Conservation (phyloP, 1,140 invertebrate genomes). For the Drosophila pseudoananassae region DNA sequence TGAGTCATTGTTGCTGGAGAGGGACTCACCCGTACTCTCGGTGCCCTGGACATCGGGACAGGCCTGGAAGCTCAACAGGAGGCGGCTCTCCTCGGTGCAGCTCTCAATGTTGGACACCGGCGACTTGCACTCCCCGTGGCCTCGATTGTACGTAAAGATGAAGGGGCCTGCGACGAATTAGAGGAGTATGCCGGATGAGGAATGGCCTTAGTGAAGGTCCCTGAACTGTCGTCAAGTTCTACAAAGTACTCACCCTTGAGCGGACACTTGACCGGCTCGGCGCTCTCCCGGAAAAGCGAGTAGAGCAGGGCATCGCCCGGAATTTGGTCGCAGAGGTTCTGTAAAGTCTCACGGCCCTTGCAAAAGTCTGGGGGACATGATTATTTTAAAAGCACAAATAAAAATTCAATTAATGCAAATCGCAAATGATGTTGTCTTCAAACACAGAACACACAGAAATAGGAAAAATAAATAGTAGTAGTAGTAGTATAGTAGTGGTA, state of each 20-base stretch:
- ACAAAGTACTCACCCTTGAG: slow-evolving; percentile 86
- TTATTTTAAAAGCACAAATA: slow-evolving; percentile 82
- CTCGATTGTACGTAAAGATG: slow-evolving; percentile 87
- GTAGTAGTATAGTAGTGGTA: slow-evolving; percentile 31
- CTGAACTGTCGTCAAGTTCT: slow-evolving; percentile 19
- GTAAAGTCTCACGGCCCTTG: slow-evolving; percentile 89
- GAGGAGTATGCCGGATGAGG: background rate
- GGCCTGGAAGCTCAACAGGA: slow-evolving; percentile 95
- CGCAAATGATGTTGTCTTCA: slow-evolving; percentile 54
- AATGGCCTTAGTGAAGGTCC: slow-evolving; percentile 11
- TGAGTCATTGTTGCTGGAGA: slow-evolving; percentile 34
- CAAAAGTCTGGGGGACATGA: slow-evolving; percentile 89
- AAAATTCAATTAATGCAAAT: slow-evolving; percentile 84
- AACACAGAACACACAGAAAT: slow-evolving; percentile 54
- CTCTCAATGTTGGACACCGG: slow-evolving; percentile 94
- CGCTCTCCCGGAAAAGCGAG: slow-evolving; percentile 94
- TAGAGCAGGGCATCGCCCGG: slow-evolving; percentile 94
- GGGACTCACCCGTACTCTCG: slow-evolving; percentile 90
- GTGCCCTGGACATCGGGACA: slow-evolving; percentile 94
- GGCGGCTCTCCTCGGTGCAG: slow-evolving; percentile 94
- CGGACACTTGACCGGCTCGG: slow-evolving; percentile 91
- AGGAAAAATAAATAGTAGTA: slow-evolving; percentile 32
- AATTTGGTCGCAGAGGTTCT: slow-evolving; percentile 92
- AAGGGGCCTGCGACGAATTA: slow-evolving; percentile 69
- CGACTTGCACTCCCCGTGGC: slow-evolving; percentile 92